phyloP scores from a whole-genome alignment of 2,113 vertebrate genomes.

The Takifugu bimaculatus region DNA sequence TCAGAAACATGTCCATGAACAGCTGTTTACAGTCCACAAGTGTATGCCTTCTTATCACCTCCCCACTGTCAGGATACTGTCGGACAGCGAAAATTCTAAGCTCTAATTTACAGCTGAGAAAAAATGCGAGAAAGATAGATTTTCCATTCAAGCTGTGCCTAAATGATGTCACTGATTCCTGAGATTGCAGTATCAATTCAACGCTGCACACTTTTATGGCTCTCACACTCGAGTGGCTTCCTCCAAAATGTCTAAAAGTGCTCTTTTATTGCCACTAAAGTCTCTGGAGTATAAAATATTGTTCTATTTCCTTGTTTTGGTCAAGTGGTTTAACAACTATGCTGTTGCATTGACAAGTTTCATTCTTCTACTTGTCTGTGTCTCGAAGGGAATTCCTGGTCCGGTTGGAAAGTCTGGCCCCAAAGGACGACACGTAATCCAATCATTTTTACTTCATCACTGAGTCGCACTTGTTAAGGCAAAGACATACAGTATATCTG shows the following conservation, averaged over 20 bases:
- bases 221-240: not conserved
- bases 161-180: constrained; percentile 2
- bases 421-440: constrained; percentile 88
- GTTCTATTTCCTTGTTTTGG: no score
- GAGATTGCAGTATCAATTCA: not conserved
- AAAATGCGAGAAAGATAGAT: not conserved
- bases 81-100: not conserved
- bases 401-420: constrained; percentile 83
- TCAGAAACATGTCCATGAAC: not conserved
- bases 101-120: not conserved
- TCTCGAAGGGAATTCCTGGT: constrained; percentile 83
- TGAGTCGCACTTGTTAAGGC: not conserved
- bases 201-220: not conserved
- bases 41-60: not conserved
- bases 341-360: not conserved
- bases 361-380: constrained; percentile 13
- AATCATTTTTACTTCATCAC: not conserved
- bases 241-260: no score
- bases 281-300: no score
- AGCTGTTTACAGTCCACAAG: not conserved
- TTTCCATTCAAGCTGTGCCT: constrained; percentile 1
- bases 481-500: not conserved
- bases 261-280: no score
- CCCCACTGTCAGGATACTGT: not conserved
- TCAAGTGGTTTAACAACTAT: not conserved